These are phyloP conservation scores for Trypoxylus dichotomus DNA, from an alignment of 1,140 invertebrate species.

Conservation along the genomic window DNA sequence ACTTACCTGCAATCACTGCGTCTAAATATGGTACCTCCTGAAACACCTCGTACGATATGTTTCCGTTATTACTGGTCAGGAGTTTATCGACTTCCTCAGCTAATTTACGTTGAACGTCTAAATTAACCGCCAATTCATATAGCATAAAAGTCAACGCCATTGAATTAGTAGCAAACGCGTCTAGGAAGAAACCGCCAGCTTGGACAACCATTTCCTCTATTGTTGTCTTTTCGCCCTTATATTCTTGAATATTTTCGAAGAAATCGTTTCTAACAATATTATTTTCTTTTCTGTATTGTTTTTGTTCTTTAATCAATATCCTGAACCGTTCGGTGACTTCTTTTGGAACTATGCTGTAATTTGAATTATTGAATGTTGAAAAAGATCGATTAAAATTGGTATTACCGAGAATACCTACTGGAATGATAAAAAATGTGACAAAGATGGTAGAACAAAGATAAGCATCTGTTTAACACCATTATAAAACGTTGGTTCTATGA, in stretches of 20 bases:
- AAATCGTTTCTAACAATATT: conserved; percentile 15
- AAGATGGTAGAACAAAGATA: conserved; percentile 1
- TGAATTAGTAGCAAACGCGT: background rate
- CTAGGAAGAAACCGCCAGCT: conserved; percentile 11
- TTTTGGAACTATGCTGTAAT: background rate
- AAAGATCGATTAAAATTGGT: background rate
- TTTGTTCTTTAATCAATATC: background rate
- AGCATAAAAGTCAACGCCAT: background rate
- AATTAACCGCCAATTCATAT: conserved; percentile 10
- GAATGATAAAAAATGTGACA: background rate
- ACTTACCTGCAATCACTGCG: background rate
- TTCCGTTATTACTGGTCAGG: background rate
- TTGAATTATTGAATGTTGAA: background rate
- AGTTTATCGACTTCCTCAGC: background rate
- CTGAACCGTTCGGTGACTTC: background rate
- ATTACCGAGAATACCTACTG: background rate
- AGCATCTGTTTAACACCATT: background rate
- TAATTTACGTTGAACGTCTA: conserved; percentile 13
- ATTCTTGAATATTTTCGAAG: conserved; percentile 7
- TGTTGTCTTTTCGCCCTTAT: background rate
- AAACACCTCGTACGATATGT: background rate
- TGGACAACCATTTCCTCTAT: background rate
- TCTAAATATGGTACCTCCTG: conserved; percentile 6
- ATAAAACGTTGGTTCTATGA: background rate
- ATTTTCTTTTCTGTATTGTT: background rate